Conservation (phyloP, 2,113 vertebrate genomes). For the Mobula birostris region DNA sequence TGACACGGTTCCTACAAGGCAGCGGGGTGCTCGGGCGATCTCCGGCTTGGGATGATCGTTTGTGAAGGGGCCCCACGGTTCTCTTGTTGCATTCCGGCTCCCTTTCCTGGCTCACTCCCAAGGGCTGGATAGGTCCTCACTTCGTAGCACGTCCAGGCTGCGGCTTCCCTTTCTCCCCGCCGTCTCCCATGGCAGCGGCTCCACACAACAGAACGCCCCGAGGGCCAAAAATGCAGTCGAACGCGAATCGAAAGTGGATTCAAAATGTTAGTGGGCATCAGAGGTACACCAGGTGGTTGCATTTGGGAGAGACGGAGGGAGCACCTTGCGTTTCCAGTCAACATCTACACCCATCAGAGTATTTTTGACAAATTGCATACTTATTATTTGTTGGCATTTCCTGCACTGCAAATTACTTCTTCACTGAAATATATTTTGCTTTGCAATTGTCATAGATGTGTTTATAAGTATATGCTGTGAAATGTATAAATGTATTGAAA, state of each 20-base stretch:
- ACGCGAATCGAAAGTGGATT: background rate
- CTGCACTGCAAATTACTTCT: too few species aligned
- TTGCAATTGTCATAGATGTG: too few species aligned
- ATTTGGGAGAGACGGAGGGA: background rate
- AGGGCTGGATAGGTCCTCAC: background rate
- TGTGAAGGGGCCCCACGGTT: background rate
- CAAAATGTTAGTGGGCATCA: background rate
- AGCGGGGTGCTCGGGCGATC: too few species aligned
- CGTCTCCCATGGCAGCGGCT: background rate
- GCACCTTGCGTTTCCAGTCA: background rate
- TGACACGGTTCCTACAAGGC: background rate
- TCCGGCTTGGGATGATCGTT: background rate
- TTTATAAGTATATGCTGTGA: too few species aligned
- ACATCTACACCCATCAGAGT: background rate
- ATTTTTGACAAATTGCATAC: background rate
- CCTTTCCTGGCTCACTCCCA: too few species aligned
- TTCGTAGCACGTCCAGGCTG: background rate
- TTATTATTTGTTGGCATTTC: background rate
- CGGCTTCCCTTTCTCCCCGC: background rate
- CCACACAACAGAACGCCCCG: background rate
- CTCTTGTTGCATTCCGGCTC: background rate
- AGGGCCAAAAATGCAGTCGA: background rate
- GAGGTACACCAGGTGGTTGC: background rate
- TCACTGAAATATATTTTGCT: too few species aligned
- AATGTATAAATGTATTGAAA: too few species aligned